Evolutionary conservation across 1,140 invertebrate genomes (phyloP), one percentile per base, ranked within the genome.

Genomic region (Drosophila auraria): DNA sequence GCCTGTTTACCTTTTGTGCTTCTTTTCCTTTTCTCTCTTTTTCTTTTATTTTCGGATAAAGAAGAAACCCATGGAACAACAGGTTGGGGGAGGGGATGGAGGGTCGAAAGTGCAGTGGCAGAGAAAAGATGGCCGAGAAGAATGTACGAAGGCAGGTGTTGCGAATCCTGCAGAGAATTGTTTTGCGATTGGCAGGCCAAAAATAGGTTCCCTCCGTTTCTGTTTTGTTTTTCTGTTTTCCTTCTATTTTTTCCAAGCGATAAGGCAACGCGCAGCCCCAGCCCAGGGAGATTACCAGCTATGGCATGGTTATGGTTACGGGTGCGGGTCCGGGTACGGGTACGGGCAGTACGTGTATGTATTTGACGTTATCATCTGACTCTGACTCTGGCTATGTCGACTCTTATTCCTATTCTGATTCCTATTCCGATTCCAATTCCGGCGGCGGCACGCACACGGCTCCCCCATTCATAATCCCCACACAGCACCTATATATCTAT

Each of bases 281-380:
- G 60, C 53, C 66, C 45, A 71, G 38, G 11, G 54, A 57, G 54
- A 72, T 73, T 77, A 75, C 64, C 40, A 45, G 23, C 40, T 64
- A 50, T 38, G 36, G 36, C 6, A 42, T 42, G 15, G 40, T 42
- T 56, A 40, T 57, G 20, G 54, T 40, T 57, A 40, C 17, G 53
- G 30, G 15, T 61, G 44, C 53, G 42, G 58, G 70, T 51, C 40
- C 25, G n/a, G 23, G 15, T 40, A 44, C 20, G 7, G 30, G 30
- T 33, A 33, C 8, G 27, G 27, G 27, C 14, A 20, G 42, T 49
- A 20, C 36, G 50, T 69, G 58, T 63, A 63, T 74, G 49, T 75
- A 75, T 63, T 78, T 54, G 68, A 25, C 77, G 54, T 79, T 79
- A 79, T 79, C 76, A 80, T 80, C 77, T 59, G 59, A 79, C 62